These are phyloP conservation scores for Enteromius unitaeniatus DNA, from an alignment of 2,797 vertebrate genomes.

Conservation along the genomic window DNA sequence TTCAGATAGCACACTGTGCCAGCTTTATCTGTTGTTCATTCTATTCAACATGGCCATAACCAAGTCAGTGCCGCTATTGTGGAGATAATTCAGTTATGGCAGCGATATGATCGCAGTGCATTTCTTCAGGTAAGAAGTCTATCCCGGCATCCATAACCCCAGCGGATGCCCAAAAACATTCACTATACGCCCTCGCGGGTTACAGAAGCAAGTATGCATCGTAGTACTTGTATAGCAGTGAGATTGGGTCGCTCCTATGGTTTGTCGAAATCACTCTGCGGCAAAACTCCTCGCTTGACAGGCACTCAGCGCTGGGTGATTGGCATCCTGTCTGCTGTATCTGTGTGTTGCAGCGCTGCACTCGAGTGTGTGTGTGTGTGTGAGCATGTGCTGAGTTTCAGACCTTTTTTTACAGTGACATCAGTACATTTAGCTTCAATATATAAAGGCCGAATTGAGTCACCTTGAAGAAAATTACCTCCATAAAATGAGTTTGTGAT, in stretches of 20 bases:
- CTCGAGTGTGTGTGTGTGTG: not conserved
- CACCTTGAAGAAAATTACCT: slow-evolving; percentile 55
- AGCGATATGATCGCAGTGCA: slow-evolving; percentile 7
- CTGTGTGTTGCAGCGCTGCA: not conserved
- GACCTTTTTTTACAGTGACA: slow-evolving; percentile 38
- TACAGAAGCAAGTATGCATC: slow-evolving; percentile 25
- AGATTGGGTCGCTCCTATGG: not conserved
- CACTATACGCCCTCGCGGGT: not conserved
- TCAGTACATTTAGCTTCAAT: slow-evolving; percentile 49
- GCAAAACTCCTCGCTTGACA: slow-evolving; percentile 41
- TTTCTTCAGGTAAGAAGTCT: slow-evolving; percentile 31
- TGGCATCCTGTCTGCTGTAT: slow-evolving; percentile 36
- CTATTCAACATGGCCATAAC: slow-evolving; percentile 41
- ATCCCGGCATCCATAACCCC: slow-evolving; percentile 16
- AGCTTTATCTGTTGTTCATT: slow-evolving; percentile 34
- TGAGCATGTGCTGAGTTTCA: slow-evolving; percentile 18
- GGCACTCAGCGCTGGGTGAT: slow-evolving; percentile 32
- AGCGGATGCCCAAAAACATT: slow-evolving; percentile 24
- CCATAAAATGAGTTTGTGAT: slow-evolving; percentile 51
- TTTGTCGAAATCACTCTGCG: slow-evolving; percentile 38
- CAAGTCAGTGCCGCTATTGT: slow-evolving; percentile 33
- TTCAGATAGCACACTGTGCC: slow-evolving; percentile 30
- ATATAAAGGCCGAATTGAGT: slow-evolving; percentile 50
- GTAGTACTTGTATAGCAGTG: slow-evolving; percentile 12
- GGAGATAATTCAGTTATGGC: slow-evolving; percentile 45